Evolutionary conservation across 2,797 vertebrate species (phyloP).

Genomic region (Chelidonichthys spinosus): DNA sequence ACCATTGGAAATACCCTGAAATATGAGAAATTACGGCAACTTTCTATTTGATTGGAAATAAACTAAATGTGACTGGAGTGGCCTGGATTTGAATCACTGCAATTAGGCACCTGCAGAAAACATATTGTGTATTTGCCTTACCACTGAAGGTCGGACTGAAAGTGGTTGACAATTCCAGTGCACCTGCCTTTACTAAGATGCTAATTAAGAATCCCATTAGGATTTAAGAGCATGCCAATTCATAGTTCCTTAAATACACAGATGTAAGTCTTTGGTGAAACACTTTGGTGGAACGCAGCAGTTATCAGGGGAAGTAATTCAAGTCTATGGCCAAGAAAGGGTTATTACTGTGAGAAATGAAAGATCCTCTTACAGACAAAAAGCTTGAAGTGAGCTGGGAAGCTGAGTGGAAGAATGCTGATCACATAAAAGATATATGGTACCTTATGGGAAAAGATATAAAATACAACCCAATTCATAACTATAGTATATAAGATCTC

Average conservation of each 20-base stretch:
- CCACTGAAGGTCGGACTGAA: constrained; percentile 22
- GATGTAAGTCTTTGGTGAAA: constrained; percentile 38
- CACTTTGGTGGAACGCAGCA: constrained; percentile 8
- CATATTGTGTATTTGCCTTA: constrained; percentile 21
- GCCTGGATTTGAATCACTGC: constrained; percentile 14
- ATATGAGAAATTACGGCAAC: constrained; percentile 4
- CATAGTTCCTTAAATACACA: constrained; percentile 53
- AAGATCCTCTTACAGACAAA: constrained; percentile 13
- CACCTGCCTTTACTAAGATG: constrained; percentile 21
- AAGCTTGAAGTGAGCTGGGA: not conserved
- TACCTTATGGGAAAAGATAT: not conserved
- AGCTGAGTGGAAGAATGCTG: not conserved
- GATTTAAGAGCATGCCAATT: constrained; percentile 46
- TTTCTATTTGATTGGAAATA: constrained; percentile 7
- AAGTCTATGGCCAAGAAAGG: constrained; percentile 13
- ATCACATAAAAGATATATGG: not conserved
- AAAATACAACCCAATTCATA: not conserved
- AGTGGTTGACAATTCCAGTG: constrained; percentile 21
- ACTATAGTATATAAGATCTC: not conserved
- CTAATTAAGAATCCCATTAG: constrained; percentile 52
- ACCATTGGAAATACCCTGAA: constrained; percentile 1
- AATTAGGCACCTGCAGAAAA: constrained; percentile 39
- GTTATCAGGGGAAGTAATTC: constrained; percentile 25
- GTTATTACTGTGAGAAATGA: constrained; percentile 15
- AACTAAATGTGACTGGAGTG: constrained; percentile 3